Conservation (phyloP, 2,797 vertebrate genomes). For the Sus cebifrons region DNA sequence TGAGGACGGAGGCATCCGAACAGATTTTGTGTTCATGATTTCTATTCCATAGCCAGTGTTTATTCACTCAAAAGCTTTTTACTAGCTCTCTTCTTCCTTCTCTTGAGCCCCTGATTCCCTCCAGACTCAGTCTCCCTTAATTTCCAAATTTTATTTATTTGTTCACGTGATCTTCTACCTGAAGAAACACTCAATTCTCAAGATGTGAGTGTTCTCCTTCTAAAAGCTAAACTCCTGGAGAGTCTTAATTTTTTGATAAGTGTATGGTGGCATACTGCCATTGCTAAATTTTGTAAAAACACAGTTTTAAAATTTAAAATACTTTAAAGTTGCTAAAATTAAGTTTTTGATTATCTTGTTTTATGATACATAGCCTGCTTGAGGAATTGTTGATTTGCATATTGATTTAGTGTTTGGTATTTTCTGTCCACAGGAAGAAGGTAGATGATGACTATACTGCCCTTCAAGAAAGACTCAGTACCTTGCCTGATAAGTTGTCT, state of each 20-base stretch:
- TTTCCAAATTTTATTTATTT: conserved; percentile 22
- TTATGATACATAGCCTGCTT: not conserved
- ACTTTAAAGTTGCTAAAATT: not conserved
- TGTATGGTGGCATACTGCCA: not conserved
- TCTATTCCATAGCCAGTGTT: not conserved
- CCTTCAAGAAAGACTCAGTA: conserved; percentile 94
- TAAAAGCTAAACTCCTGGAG: not conserved
- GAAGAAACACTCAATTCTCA: not conserved
- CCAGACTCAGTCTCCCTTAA: not conserved
- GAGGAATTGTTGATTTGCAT: conserved; percentile 72
- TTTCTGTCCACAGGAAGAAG: conserved; percentile 93
- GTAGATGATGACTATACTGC: conserved; percentile 95
- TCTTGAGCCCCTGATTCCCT: not conserved
- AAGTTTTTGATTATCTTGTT: not conserved
- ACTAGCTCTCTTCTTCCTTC: not conserved
- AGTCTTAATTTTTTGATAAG: not conserved
- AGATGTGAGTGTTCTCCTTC: not conserved
- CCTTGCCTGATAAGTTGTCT: conserved; percentile 95
- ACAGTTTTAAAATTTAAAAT: conserved; percentile 4
- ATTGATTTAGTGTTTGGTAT: conserved; percentile 65
- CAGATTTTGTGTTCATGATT: not conserved
- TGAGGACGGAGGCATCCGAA: not conserved
- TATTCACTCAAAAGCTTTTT: not conserved
- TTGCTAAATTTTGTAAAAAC: conserved; percentile 42
- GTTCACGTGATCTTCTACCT: not conserved